Percentiles rank a stretch among this genome's conserved stretches.
These are phyloP conservation scores for Scrobipalpa costella DNA, from an alignment of 2,888 invertebrate genomes.

Conservation along the genomic window DNA sequence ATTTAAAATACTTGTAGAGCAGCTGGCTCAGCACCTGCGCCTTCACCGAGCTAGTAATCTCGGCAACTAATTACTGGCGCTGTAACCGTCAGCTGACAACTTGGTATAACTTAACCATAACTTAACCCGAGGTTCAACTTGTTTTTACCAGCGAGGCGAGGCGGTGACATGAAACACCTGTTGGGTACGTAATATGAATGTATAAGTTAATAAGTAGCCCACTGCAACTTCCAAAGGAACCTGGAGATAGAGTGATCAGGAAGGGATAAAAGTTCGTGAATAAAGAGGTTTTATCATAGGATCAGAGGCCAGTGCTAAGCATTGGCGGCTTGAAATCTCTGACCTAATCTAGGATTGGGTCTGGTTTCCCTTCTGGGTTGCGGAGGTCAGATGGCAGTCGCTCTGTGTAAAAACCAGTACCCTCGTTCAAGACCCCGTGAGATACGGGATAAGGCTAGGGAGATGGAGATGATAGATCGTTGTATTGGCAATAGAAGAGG, in stretches of 20 bases:
- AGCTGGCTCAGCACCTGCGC: constrained; percentile 7
- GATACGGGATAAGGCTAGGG: too few species aligned
- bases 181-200: constrained; percentile 48
- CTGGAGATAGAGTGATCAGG: constrained; percentile 19
- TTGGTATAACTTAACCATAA: constrained; percentile 15
- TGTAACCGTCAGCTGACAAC: background rate
- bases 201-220: constrained; percentile 52
- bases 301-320: too few species aligned
- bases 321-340: too few species aligned
- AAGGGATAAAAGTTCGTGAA: background rate
- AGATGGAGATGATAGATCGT: too few species aligned
- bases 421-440: too few species aligned
- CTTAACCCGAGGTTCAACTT: constrained; percentile 6
- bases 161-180: constrained; percentile 44
- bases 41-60: constrained; percentile 11
- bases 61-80: constrained; percentile 13
- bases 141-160: constrained; percentile 21
- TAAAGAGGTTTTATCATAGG: too few species aligned
- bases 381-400: too few species aligned
- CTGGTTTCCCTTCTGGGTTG: too few species aligned
- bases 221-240: constrained; percentile 34
- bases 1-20: constrained; percentile 5
- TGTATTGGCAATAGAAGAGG: too few species aligned
- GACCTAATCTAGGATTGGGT: too few species aligned
- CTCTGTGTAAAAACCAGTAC: too few species aligned